phyloP scores from a whole-genome alignment of 1,140 invertebrate species.

The Saccostrea echinata region DNA sequence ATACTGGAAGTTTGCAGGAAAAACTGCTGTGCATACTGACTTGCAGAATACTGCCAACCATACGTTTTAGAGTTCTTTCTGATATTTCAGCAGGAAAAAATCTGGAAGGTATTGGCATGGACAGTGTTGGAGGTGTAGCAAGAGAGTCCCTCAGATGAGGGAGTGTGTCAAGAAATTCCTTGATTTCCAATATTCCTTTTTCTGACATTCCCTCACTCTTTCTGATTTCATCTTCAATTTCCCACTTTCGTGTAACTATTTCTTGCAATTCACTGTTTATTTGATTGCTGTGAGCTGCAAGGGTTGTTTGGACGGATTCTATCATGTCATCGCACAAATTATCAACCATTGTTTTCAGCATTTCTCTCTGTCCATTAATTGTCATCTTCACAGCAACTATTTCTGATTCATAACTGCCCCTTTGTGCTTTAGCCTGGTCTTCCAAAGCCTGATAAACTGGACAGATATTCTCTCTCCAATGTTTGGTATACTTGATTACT shows the following conservation, averaged over 20 bases:
- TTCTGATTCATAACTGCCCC: background rate
- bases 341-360: background rate
- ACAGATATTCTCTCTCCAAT: background rate
- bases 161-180: background rate
- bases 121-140: background rate
- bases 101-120: background rate
- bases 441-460: background rate
- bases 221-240: background rate
- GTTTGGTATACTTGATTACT: background rate
- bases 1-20: background rate
- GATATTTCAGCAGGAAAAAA: slow-evolving; percentile 12
- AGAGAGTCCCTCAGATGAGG: background rate
- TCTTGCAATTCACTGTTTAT: background rate
- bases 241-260: background rate
- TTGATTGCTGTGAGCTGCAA: background rate
- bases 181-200: slow-evolving; percentile 8
- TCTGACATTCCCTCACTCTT: background rate
- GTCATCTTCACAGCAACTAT: background rate
- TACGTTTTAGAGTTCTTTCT: background rate
- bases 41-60: background rate
- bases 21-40: background rate
- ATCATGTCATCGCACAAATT: background rate
- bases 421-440: background rate
- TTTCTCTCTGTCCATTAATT: background rate
- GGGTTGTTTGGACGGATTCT: background rate